Evolutionary conservation across 1,140 invertebrate genomes (phyloP).

Genomic region (Bombyx mandarina): DNA sequence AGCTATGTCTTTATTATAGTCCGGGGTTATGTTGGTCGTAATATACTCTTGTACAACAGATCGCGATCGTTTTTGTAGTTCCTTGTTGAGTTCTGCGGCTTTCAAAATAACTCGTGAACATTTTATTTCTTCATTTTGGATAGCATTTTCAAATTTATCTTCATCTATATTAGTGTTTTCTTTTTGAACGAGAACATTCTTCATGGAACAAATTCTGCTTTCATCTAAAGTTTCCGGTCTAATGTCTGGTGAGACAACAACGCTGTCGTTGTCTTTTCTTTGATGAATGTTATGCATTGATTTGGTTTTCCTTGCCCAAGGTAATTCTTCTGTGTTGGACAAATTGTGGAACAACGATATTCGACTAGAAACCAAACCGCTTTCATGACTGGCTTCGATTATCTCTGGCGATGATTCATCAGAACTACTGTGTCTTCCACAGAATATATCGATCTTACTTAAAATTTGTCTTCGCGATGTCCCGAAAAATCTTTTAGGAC

Average conservation of each 20-base stretch:
- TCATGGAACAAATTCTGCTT: not conserved
- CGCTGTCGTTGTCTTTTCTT: conserved; percentile 21
- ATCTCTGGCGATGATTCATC: conserved; percentile 23
- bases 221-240: too few species aligned
- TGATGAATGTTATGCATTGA: conserved; percentile 41
- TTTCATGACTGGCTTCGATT: conserved; percentile 31
- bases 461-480: conserved; percentile 59
- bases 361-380: conserved; percentile 60
- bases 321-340: conserved; percentile 42
- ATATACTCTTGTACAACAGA: too few species aligned
- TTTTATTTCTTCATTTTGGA: too few species aligned
- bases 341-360: conserved; percentile 59
- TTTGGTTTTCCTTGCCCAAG: conserved; percentile 35
- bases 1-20: too few species aligned
- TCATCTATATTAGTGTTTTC: too few species aligned
- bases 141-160: too few species aligned
- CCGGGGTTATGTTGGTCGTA: too few species aligned
- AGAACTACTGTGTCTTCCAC: conserved; percentile 33
- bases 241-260: not conserved
- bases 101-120: too few species aligned
- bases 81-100: too few species aligned
- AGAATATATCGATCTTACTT: conserved; percentile 60
- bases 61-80: too few species aligned
- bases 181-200: too few species aligned
- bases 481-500: conserved; percentile 62